phyloP scores from a whole-genome alignment of 2,888 invertebrate genomes.

The Ophion slaviceki region DNA sequence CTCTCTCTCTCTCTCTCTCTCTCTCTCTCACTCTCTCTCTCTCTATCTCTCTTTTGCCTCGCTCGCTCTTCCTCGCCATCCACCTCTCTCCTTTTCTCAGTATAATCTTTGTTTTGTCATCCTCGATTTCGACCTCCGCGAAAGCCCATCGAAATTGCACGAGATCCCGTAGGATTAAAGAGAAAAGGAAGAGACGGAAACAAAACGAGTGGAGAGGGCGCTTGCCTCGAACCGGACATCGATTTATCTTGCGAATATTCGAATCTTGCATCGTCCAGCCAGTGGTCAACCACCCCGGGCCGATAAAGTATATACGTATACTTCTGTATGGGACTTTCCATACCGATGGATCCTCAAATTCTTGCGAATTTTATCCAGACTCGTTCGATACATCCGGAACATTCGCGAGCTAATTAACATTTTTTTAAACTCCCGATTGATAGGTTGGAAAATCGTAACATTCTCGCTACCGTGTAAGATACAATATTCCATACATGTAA shows the following conservation, averaged over 20 bases:
- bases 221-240: slow-evolving; percentile 57
- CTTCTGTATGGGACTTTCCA: background rate
- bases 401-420: background rate
- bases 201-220: slow-evolving; percentile 22
- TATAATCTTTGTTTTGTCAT: slow-evolving; percentile 31
- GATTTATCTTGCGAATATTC: slow-evolving; percentile 64
- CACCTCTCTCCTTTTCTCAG: slow-evolving; percentile 2
- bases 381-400: background rate
- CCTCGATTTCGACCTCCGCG: slow-evolving; percentile 42
- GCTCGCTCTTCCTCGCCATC: slow-evolving; percentile 39
- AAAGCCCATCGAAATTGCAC: slow-evolving; percentile 53
- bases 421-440: background rate
- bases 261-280: slow-evolving; percentile 50
- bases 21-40: slow-evolving; percentile 54
- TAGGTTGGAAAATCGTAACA: no score
- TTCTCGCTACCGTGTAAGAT: no score
- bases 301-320: slow-evolving; percentile 18
- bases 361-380: background rate
- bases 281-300: slow-evolving; percentile 62
- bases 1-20: slow-evolving; percentile 37
- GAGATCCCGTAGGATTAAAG: slow-evolving; percentile 37
- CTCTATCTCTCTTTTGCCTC: slow-evolving; percentile 26
- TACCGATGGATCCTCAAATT: background rate
- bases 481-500: no score
- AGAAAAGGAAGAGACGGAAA: slow-evolving; percentile 31